Percentiles rank a stretch among this genome's conserved stretches.
Conservation (phyloP, 2,797 vertebrate species). For the Chelon auratus region DNA sequence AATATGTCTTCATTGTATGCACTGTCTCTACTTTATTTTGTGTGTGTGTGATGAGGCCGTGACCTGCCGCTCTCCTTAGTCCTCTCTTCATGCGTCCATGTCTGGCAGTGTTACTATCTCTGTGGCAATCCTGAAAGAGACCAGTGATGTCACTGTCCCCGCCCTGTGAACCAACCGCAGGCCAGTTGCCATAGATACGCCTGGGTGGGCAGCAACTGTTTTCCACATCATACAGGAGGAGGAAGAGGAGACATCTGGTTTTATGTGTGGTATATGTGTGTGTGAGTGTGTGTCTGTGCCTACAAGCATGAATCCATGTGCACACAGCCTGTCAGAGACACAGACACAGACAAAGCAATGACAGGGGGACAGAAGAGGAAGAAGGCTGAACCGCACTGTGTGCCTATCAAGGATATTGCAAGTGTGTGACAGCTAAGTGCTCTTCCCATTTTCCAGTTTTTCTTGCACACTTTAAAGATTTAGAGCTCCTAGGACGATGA, state of each 20-base stretch:
- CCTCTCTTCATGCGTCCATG: slow-evolving; percentile 11
- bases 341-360: slow-evolving; percentile 16
- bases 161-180: slow-evolving; percentile 56
- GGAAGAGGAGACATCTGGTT: slow-evolving; percentile 73
- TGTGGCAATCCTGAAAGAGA: slow-evolving; percentile 43
- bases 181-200: slow-evolving; percentile 62
- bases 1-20: no score
- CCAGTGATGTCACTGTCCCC: slow-evolving; percentile 64
- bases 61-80: slow-evolving; percentile 27
- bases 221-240: slow-evolving; percentile 67
- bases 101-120: slow-evolving; percentile 46
- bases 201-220: slow-evolving; percentile 57
- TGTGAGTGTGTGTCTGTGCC: slow-evolving; percentile 3
- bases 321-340: slow-evolving; percentile 19
- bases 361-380: slow-evolving; percentile 13
- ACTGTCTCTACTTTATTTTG: neutral
- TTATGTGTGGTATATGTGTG: slow-evolving; percentile 28
- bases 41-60: neutral
- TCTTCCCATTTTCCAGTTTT: neutral
- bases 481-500: neutral
- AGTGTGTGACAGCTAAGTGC: neutral
- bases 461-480: neutral
- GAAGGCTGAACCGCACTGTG: slow-evolving; percentile 9
- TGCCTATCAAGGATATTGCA: slow-evolving; percentile 18
- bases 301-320: neutral